A percentile compares a stretch with the other conserved stretches of the same genome.
phyloP scores from a whole-genome alignment of 1,140 invertebrate species.

The Bombyx mori region DNA sequence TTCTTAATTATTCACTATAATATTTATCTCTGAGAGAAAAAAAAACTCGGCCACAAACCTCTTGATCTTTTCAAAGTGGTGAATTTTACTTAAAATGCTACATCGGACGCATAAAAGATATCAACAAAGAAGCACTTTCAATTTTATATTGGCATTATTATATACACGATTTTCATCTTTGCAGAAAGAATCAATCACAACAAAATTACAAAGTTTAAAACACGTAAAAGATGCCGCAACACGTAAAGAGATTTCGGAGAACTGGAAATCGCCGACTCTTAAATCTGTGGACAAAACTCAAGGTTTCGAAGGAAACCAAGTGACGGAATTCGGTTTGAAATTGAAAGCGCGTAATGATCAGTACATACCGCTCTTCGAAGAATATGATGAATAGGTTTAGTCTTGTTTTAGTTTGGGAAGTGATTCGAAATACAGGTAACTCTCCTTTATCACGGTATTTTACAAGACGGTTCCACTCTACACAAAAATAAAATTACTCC shows the following conservation, averaged over 20 bases:
- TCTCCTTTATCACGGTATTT: neutral
- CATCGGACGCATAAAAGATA: too few species aligned
- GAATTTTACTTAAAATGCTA: too few species aligned
- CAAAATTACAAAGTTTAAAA: constrained; percentile 39
- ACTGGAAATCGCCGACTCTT: constrained; percentile 27
- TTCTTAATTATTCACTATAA: too few species aligned
- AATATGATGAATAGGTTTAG: constrained; percentile 32
- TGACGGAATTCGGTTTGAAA: constrained; percentile 49
- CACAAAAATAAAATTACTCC: neutral
- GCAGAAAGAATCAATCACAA: constrained; percentile 21
- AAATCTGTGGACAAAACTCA: constrained; percentile 30
- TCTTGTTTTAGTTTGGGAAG: neutral
- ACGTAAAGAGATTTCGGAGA: constrained; percentile 28
- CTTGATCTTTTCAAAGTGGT: too few species aligned
- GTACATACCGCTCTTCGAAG: constrained; percentile 46
- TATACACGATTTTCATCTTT: neutral
- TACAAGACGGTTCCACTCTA: neutral
- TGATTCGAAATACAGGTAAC: neutral
- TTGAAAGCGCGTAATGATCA: constrained; percentile 47
- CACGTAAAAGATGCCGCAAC: constrained; percentile 26
- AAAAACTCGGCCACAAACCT: too few species aligned
- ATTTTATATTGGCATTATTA: too few species aligned
- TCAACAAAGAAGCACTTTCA: too few species aligned
- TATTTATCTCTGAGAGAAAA: too few species aligned
- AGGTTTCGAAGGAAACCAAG: constrained; percentile 29